Base-by-base conservation (phyloP, 2,888 invertebrate genomes). In the Didymodactylos carnosus region DNA sequence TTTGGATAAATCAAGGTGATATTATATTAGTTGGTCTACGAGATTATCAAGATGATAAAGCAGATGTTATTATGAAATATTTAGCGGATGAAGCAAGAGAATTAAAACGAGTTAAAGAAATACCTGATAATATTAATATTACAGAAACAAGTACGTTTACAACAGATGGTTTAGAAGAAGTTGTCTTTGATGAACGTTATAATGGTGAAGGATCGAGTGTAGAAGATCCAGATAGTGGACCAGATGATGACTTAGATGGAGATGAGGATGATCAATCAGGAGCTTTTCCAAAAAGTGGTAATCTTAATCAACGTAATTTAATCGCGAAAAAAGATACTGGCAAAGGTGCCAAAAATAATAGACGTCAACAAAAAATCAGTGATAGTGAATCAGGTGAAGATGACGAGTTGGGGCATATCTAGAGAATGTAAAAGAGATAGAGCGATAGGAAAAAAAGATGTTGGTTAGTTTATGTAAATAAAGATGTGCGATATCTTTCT, bases 51-150 rank as follows among this genome's bases (percentile, higher is more conserved):
- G 85, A 86, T 77, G 82, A 82, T 14, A 94, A 97, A 85, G 97
- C 97, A 76, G 98, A 98, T 86, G 97, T 98, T 77, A 98, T 98
- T 81, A 87, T 95, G 79, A 97, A 98, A 86, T 98, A 98, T 49
- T 95, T 95, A 77, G 91, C 97, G 39, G 98, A 98, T 83, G 98
- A 99, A 86, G 97, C 97, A 70, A 88, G 98, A 83, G 95, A 97
- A 87, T 87, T 98, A 83, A 98, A 98, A 86, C 92, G 94, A 49
- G 95, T 97, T 81, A 97, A 95, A 80, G 94, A 97, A 86, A 91
- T 98, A 85, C 98, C 98, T 76, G 97, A 98, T 51, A 35, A 75
- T 73, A 62, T 75, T 19, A 75, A 72, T 41, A 73, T 75, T n/a
- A 70, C 62, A 0, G 75, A 75, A 46, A 39, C 75, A 19, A 72